Conservation (phyloP, 2,888 invertebrate genomes). For the Pegoplata infirma region DNA sequence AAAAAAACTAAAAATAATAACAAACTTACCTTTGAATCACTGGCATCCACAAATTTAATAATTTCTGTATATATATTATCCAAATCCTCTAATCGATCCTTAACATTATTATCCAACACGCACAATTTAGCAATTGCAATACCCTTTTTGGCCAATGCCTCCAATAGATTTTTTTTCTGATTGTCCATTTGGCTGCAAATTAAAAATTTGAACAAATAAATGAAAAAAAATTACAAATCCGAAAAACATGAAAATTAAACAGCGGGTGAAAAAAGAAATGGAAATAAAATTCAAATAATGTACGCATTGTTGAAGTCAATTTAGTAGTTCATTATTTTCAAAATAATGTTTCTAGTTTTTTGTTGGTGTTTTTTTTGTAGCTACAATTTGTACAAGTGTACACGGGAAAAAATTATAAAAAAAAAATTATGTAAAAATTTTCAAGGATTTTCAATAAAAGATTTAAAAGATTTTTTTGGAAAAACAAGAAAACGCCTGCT, state of each 20-base stretch:
- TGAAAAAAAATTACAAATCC: constrained; percentile 2
- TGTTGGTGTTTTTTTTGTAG: not conserved
- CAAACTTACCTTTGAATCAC: constrained; percentile 84
- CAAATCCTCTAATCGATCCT: constrained; percentile 80
- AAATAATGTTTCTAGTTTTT: constrained; percentile 47
- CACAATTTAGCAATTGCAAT: constrained; percentile 84
- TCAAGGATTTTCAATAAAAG: no score
- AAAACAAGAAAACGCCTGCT: no score
- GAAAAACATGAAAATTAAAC: constrained; percentile 36
- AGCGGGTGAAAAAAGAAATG: no score
- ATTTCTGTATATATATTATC: constrained; percentile 84
- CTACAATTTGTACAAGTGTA: not conserved
- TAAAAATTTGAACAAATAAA: constrained; percentile 19
- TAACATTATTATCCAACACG: constrained; percentile 70
- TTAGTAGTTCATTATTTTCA: constrained; percentile 60
- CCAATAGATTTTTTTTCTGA: constrained; percentile 87
- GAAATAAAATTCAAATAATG: constrained; percentile 43
- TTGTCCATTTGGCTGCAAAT: constrained; percentile 88
- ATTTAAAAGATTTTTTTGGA: no score
- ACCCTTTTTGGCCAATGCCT: constrained; percentile 88
- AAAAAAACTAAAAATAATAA: not conserved
- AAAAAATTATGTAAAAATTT: no score
- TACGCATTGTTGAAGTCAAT: constrained; percentile 52
- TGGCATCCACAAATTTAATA: constrained; percentile 88
- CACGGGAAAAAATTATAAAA: no score